Percentiles rank a stretch among this genome's conserved stretches.
These are phyloP conservation scores for Echiichthys vipera DNA, from an alignment of 2,797 vertebrate species.

Conservation along the genomic window DNA sequence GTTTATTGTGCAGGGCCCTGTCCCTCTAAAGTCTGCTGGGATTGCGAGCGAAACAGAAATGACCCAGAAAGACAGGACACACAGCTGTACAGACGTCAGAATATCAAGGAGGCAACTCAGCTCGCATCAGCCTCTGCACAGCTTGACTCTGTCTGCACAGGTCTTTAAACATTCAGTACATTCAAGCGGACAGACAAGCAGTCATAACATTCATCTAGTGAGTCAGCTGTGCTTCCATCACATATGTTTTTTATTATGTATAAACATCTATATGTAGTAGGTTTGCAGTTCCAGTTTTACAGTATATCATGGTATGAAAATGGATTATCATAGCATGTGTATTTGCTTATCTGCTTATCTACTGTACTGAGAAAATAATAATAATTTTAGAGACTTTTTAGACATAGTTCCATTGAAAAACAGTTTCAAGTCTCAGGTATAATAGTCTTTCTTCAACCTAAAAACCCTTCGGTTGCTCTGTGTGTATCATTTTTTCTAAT, in stretches of 20 bases:
- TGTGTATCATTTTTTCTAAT: too few species aligned
- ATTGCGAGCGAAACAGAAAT: constrained; percentile 68
- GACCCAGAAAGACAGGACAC: constrained; percentile 79
- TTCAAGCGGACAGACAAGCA: constrained; percentile 24
- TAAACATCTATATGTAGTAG: not conserved
- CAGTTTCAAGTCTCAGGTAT: too few species aligned
- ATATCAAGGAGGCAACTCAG: constrained; percentile 59
- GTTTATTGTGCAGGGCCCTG: constrained; percentile 62
- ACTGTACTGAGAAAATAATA: too few species aligned
- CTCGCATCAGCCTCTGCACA: constrained; percentile 50
- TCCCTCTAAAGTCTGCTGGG: constrained; percentile 67
- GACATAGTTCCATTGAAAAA: too few species aligned
- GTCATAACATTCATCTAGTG: constrained; percentile 21
- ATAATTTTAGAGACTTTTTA: too few species aligned
- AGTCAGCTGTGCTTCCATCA: not conserved
- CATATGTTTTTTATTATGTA: not conserved
- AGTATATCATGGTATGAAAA: too few species aligned
- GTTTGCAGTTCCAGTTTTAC: too few species aligned
- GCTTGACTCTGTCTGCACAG: constrained; percentile 51
- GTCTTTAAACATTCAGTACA: constrained; percentile 41
- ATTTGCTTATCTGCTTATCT: too few species aligned
- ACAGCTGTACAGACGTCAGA: constrained; percentile 72
- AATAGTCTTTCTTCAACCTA: too few species aligned
- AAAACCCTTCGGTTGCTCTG: too few species aligned
- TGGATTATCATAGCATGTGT: too few species aligned